Evolutionary conservation across 2,113 vertebrate genomes (phyloP).

Genomic region (Hymenochirus boettgeri): DNA sequence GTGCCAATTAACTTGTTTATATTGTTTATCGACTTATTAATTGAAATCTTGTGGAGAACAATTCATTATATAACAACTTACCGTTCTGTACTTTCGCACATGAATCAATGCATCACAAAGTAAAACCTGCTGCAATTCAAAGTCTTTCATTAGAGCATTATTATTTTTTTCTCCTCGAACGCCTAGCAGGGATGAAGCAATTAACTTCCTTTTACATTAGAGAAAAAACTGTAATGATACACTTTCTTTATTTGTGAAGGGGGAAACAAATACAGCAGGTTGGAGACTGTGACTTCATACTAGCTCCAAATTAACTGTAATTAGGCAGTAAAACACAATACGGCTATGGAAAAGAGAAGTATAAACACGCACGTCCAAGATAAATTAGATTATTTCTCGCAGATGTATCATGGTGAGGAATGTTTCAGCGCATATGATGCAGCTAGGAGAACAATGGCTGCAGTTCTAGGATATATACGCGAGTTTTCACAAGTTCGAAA

Average conservation of each 20-base stretch:
- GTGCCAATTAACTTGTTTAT: background rate
- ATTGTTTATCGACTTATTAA: constrained; percentile 13
- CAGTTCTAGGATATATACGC: constrained; percentile 8
- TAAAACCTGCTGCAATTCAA: constrained; percentile 21
- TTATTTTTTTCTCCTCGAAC: constrained; percentile 37
- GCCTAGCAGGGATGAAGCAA: constrained; percentile 25
- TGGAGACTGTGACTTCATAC: constrained; percentile 55
- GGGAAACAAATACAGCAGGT: constrained; percentile 41
- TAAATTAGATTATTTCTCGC: constrained; percentile 46
- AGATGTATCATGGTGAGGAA: constrained; percentile 45
- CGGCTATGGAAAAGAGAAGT: constrained; percentile 45
- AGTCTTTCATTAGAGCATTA: constrained; percentile 37
- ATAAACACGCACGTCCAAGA: constrained; percentile 41
- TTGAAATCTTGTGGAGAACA: constrained; percentile 22
- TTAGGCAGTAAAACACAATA: constrained; percentile 53
- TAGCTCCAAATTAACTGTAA: constrained; percentile 51
- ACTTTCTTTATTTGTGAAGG: constrained; percentile 39
- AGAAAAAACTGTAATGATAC: constrained; percentile 41
- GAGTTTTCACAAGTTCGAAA: constrained; percentile 23
- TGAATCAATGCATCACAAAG: constrained; percentile 25
- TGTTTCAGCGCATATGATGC: constrained; percentile 37
- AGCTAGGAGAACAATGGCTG: constrained; percentile 33
- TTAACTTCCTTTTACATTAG: constrained; percentile 33
- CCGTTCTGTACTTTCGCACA: constrained; percentile 11
- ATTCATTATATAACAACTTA: constrained; percentile 11